Percentiles rank a stretch among this genome's conserved stretches.
phyloP scores from a whole-genome alignment of 2,888 invertebrate species.

The Drosophila hamatofila region DNA sequence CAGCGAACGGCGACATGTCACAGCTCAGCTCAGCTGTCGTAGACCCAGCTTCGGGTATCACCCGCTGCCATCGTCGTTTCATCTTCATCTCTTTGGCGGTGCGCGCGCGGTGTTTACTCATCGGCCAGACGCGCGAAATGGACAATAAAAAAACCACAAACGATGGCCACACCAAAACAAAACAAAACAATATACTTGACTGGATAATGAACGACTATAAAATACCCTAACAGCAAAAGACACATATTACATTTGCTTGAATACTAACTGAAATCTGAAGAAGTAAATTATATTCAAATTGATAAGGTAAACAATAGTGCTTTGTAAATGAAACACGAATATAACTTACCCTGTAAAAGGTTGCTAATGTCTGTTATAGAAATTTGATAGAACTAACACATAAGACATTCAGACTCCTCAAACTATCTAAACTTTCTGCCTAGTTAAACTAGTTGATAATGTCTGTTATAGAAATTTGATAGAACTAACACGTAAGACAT shows the following conservation, averaged over 20 bases:
- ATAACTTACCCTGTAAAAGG: not conserved
- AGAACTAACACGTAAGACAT: too few species aligned
- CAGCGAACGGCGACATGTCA: constrained; percentile 41
- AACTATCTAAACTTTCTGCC: too few species aligned
- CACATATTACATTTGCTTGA: too few species aligned
- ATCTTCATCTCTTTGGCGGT: constrained; percentile 75
- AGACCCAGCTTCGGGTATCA: constrained; percentile 53
- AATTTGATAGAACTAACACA: too few species aligned
- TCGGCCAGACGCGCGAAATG: constrained; percentile 59
- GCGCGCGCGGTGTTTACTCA: constrained; percentile 69
- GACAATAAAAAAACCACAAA: constrained; percentile 57
- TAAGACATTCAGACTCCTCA: too few species aligned
- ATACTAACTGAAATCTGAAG: not conserved
- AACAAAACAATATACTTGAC: constrained; percentile 25
- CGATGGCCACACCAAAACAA: constrained; percentile 61
- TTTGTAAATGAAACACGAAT: not conserved
- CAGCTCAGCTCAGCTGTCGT: constrained; percentile 44
- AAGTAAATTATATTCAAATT: not conserved
- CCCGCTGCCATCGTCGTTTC: constrained; percentile 73
- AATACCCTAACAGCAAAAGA: constrained; percentile 16
- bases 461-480: too few species aligned
- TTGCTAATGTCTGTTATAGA: too few species aligned
- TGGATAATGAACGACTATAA: not conserved
- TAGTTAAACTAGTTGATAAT: too few species aligned
- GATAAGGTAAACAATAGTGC: not conserved